These are phyloP conservation scores for Drosophila pegasa DNA, from an alignment of 2,888 invertebrate genomes.

Conservation along the genomic window DNA sequence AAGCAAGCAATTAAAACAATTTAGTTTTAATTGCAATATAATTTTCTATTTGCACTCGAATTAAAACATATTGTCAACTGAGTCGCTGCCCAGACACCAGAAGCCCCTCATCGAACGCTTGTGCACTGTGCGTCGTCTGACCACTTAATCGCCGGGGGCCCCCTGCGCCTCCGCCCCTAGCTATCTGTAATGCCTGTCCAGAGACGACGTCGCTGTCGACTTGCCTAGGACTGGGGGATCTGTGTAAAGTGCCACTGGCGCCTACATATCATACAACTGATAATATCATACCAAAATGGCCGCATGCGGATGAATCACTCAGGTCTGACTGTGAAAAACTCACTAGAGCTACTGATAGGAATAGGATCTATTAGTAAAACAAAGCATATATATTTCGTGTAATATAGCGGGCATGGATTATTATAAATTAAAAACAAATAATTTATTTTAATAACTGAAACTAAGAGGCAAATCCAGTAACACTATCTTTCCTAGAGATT, in stretches of 20 bases:
- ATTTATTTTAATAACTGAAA: no score
- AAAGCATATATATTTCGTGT: no score
- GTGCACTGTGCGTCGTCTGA: slow-evolving; percentile 36
- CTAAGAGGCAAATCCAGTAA: no score
- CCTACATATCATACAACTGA: slow-evolving; percentile 67
- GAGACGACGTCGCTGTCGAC: slow-evolving; percentile 20
- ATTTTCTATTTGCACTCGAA: slow-evolving; percentile 78
- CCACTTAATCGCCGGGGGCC: slow-evolving; percentile 67
- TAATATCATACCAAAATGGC: slow-evolving; percentile 74
- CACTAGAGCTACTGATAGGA: background rate
- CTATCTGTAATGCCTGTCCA: slow-evolving; percentile 40
- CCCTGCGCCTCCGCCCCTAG: slow-evolving; percentile 9
- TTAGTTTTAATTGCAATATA: slow-evolving; percentile 79
- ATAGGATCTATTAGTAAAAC: background rate
- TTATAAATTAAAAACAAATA: no score
- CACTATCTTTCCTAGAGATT: background rate
- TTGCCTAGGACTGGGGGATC: slow-evolving; percentile 54
- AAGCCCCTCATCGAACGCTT: slow-evolving; percentile 47
- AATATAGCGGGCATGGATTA: no score
- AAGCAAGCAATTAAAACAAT: slow-evolving; percentile 77
- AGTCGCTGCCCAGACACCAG: slow-evolving; percentile 46
- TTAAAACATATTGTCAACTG: slow-evolving; percentile 72
- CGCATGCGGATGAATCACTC: slow-evolving; percentile 41
- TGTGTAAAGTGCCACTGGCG: slow-evolving; percentile 75
- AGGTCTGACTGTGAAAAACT: slow-evolving; percentile 27